Conservation (phyloP, 2,888 invertebrate genomes). For the Buathra laborator region DNA sequence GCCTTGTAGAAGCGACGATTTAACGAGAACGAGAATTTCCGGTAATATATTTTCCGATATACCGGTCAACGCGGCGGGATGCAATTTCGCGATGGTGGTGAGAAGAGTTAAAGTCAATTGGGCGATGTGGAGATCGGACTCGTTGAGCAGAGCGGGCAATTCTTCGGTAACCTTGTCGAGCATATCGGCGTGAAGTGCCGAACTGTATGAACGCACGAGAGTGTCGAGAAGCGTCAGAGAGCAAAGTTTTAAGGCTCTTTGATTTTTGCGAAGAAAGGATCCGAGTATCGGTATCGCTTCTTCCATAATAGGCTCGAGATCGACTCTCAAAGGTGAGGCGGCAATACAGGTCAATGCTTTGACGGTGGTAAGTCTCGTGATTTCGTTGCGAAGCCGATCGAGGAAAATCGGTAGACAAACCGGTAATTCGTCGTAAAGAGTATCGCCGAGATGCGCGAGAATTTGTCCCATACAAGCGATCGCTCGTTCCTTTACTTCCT, state of each 20-base stretch:
- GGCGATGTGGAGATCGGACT: conserved; percentile 98
- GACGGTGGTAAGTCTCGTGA: conserved; percentile 97
- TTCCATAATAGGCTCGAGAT: conserved; percentile 92
- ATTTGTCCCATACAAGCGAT: conserved; percentile 99
- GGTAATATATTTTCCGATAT: conserved; percentile 92
- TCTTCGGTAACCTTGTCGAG: conserved; percentile 94
- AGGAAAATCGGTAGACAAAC: conserved; percentile 97
- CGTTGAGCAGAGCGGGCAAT: conserved; percentile 95
- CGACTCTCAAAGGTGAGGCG: conserved; percentile 94
- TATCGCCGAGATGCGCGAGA: conserved; percentile 96
- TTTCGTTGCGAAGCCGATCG: conserved; percentile 98
- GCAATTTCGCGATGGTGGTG: conserved; percentile 92
- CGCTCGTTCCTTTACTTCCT: conserved; percentile 99
- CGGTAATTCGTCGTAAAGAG: conserved; percentile 91
- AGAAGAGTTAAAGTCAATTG: conserved; percentile 95
- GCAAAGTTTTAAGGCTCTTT: conserved; percentile 96
- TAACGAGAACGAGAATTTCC: conserved; percentile 94
- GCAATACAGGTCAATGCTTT: conserved; percentile 98
- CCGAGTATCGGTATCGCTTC: conserved; percentile 97
- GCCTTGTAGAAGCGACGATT: conserved; percentile 97
- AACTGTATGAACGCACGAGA: conserved; percentile 94
- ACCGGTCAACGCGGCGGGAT: conserved; percentile 92
- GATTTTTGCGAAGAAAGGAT: conserved; percentile 98
- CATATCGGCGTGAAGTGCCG: conserved; percentile 89
- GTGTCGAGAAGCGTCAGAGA: conserved; percentile 96